Percentiles rank a stretch among this genome's conserved stretches.
Evolutionary conservation across 2,797 vertebrate species (phyloP).

Genomic region (Cryptoblepharus egeriae): DNA sequence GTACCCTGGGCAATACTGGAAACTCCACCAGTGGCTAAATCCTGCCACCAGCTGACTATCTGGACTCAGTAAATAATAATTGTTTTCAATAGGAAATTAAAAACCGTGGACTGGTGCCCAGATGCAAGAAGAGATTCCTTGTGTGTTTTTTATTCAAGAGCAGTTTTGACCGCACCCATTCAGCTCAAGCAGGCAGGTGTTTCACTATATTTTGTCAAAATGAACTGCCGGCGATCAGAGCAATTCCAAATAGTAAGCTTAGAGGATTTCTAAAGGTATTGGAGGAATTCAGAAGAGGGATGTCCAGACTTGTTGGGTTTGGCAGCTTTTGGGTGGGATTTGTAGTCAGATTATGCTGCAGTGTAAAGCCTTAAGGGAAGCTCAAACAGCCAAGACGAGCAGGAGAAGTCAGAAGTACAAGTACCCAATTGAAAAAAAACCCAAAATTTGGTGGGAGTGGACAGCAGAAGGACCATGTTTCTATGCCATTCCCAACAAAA

Average conservation of each 20-base stretch:
- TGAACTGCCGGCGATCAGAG: background rate
- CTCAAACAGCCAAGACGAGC: background rate
- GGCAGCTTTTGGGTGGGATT: slow-evolving; percentile 12
- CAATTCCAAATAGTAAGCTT: background rate
- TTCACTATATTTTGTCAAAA: background rate
- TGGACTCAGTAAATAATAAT: too few relatives aligned
- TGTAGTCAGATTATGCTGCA: slow-evolving; percentile 21
- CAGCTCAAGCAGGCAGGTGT: background rate
- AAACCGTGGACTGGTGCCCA: background rate
- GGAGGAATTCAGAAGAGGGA: background rate
- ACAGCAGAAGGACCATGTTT: background rate
- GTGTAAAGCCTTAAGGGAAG: slow-evolving; percentile 7
- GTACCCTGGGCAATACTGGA: too few relatives aligned
- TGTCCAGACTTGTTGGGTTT: slow-evolving; percentile 6
- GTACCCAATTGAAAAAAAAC: background rate
- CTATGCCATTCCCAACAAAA: background rate
- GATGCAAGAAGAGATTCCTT: background rate
- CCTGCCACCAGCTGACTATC: too few relatives aligned
- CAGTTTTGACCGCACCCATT: background rate
- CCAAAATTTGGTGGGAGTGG: background rate
- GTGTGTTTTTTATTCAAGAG: background rate
- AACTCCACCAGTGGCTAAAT: too few relatives aligned
- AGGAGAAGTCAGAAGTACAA: background rate
- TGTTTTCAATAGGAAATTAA: background rate
- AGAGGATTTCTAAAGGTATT: background rate